Evolutionary conservation across 2,797 vertebrate genomes (phyloP).

Genomic region (Vireo griseus): DNA sequence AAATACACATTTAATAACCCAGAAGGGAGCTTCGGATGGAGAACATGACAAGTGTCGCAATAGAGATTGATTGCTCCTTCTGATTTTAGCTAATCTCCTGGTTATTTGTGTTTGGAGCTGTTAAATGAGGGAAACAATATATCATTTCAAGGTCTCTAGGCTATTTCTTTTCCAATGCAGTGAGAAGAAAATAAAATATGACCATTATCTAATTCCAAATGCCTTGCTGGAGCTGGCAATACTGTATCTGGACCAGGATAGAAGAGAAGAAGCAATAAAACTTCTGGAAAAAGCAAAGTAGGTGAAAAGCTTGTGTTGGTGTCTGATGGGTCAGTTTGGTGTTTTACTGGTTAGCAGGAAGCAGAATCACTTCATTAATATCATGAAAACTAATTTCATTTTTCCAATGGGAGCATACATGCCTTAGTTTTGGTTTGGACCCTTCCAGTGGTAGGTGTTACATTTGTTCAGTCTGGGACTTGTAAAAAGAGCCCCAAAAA

Average conservation of each 20-base stretch:
- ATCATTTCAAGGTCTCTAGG: background rate
- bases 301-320: background rate
- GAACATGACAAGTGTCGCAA: background rate
- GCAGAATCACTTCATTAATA: background rate
- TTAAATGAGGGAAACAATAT: background rate
- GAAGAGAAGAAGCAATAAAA: constrained; percentile 86
- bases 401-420: rapidly evolving
- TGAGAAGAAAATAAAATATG: constrained; percentile 94
- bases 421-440: background rate
- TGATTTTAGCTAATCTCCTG: background rate
- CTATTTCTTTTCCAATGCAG: constrained; percentile 71
- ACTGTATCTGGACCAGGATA: constrained; percentile 87
- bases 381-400: background rate
- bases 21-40: background rate
- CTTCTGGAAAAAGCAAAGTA: constrained; percentile 92
- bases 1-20: background rate
- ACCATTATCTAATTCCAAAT: constrained; percentile 96
- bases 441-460: background rate
- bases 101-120: constrained; percentile 1
- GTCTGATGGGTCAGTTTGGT: background rate
- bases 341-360: background rate
- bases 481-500: background rate
- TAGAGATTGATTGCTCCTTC: background rate
- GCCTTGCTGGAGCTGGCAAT: constrained; percentile 91
- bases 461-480: background rate